Conservation (phyloP, 2,888 invertebrate genomes). For the Mongoloraphidia duomilia region DNA sequence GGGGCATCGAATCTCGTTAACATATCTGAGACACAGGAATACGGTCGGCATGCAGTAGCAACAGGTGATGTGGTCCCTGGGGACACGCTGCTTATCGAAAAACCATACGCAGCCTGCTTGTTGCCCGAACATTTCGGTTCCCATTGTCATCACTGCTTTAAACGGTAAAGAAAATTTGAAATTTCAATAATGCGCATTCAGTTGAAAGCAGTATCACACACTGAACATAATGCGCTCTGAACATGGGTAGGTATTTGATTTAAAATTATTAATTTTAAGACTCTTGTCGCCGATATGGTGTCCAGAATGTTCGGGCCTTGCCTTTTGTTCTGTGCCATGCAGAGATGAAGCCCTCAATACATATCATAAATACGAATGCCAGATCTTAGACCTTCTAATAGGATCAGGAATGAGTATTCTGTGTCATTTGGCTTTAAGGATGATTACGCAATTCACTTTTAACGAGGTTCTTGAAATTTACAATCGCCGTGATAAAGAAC, state of each 20-base stretch:
- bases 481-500: slow-evolving; percentile 30
- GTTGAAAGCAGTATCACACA: no score
- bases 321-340: slow-evolving; percentile 57
- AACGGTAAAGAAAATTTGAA: slow-evolving; percentile 34
- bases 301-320: slow-evolving; percentile 56
- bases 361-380: slow-evolving; percentile 66
- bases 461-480: slow-evolving; percentile 34
- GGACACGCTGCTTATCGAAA: slow-evolving; percentile 55
- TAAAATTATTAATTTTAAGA: slow-evolving; percentile 24
- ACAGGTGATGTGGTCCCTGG: slow-evolving; percentile 46
- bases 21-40: slow-evolving; percentile 40
- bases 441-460: slow-evolving; percentile 55
- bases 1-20: slow-evolving; percentile 44
- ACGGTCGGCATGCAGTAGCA: slow-evolving; percentile 59
- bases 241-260: slow-evolving; percentile 15
- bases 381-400: slow-evolving; percentile 54
- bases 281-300: slow-evolving; percentile 55
- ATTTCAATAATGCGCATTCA: no score
- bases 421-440: slow-evolving; percentile 57
- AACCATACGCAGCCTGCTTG: slow-evolving; percentile 59
- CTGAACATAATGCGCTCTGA: no score
- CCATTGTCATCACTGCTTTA: slow-evolving; percentile 69
- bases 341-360: slow-evolving; percentile 44
- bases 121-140: slow-evolving; percentile 59
- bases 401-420: slow-evolving; percentile 43